Evolutionary conservation across 2,113 vertebrate genomes (phyloP), one percentile per base, ranked within the genome.

Genomic region (Sinosuthora webbiana): DNA sequence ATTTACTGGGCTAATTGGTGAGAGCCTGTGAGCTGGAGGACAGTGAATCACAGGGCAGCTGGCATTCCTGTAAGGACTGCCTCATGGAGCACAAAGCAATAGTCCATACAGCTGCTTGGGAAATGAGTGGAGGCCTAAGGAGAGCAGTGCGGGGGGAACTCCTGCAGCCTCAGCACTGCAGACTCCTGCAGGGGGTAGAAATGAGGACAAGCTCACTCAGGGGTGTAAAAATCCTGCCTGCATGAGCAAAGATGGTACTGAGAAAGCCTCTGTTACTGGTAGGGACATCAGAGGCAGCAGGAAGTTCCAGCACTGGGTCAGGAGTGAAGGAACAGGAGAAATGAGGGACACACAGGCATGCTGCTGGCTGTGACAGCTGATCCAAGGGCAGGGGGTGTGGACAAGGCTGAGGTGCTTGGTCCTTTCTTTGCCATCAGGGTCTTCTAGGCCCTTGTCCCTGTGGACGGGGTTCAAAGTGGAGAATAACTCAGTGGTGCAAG

Each of bases 271-370:
- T 44, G 3, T 33, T 65, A 10, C 30, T 80, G 53, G 12, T 19
- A 33, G 30, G 41, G 31, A 9, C n/a, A 33, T 76, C 49, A 60
- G 31, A 87, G 55, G 19, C 21, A 69, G 27, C 8, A 47, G 45
- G 17, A 73, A 28, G 50, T 84, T 87, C 44, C 17, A 83, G 44
- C 49, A 24, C 13, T 73, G 18, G 24, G 55, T 90, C 27, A 74
- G 59, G 37, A 65, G n/a, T 70, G 77, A 22, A 33, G 50, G 17
- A 89, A 42, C 33, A 45, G 23, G 13, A 82, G 33, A 44, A 63
- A 33, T 3, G 1, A 39, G 30, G 57, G 35, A 50, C 23, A 27
- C 31, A 12, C 0, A 2, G 56, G 9, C 28, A 55, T 59, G 15
- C 42, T 78, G 31, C 37, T 83, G n/a, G 19, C 39, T 37, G 15